Percentiles rank a stretch among this genome's conserved stretches.
These are phyloP conservation scores for Thalpophila matura DNA, from an alignment of 2,888 invertebrate genomes.

Conservation along the genomic window DNA sequence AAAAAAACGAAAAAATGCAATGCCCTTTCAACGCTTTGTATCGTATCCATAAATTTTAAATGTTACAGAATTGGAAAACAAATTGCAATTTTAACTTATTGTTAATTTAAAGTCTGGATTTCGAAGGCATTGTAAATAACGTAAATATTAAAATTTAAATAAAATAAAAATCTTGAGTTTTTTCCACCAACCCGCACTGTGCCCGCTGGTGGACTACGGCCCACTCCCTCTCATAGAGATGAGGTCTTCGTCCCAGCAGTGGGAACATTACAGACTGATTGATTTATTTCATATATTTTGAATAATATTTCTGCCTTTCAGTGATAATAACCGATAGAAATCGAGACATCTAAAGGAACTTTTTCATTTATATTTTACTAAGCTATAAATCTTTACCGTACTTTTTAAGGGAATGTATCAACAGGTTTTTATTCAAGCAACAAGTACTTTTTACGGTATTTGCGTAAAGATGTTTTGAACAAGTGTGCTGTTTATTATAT, in stretches of 20 bases:
- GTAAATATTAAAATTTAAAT: slow-evolving; percentile 6
- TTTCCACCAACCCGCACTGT: too few relatives aligned
- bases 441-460: slow-evolving; percentile 18
- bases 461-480: slow-evolving; percentile 2
- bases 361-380: background rate
- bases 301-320: background rate
- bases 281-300: too few relatives aligned
- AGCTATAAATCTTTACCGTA: too few relatives aligned
- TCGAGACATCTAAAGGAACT: slow-evolving; percentile 3
- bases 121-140: background rate
- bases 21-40: background rate
- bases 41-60: slow-evolving; percentile 32
- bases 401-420: slow-evolving; percentile 10
- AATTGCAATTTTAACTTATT: slow-evolving; percentile 25
- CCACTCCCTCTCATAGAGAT: too few relatives aligned
- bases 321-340: background rate
- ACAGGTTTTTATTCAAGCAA: slow-evolving; percentile 27
- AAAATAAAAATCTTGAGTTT: slow-evolving; percentile 4
- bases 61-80: slow-evolving; percentile 30
- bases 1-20: background rate
- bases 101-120: slow-evolving; percentile 27
- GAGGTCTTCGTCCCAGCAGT: too few relatives aligned
- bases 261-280: too few relatives aligned
- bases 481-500: too few relatives aligned
- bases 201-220: too few relatives aligned